A percentile compares a stretch with the other conserved stretches of the same genome.
Evolutionary conservation across 1,140 invertebrate species (phyloP).

Genomic region (Octopus sinensis): DNA sequence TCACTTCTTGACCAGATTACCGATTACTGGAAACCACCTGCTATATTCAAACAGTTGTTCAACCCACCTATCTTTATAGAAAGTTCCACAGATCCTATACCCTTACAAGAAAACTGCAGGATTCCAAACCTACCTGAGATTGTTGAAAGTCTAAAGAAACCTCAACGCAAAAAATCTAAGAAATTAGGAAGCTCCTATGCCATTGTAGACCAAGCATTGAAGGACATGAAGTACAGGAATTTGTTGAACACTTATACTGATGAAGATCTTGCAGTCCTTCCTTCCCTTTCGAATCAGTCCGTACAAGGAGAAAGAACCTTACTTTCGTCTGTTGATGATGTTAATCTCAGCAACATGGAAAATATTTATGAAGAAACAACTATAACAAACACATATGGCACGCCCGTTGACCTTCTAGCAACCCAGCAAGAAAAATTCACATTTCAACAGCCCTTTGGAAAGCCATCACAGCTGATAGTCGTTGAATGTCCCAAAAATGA

Average conservation of each 20-base stretch:
- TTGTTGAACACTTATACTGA: neutral
- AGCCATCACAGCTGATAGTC: neutral
- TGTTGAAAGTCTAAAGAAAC: constrained; percentile 1
- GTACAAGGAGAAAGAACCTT: too few species aligned
- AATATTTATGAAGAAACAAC: neutral
- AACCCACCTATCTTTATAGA: constrained; percentile 6
- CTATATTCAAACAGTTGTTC: neutral
- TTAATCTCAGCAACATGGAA: neutral
- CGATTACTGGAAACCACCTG: neutral
- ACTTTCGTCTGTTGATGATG: too few species aligned
- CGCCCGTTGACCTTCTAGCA: neutral
- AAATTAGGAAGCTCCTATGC: neutral
- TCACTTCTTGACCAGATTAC: constrained; percentile 9
- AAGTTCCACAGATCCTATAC: constrained; percentile 3
- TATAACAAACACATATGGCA: neutral
- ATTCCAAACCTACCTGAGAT: constrained; percentile 1
- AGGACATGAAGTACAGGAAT: constrained; percentile 6
- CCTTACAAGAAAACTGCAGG: neutral
- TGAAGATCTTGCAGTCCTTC: neutral
- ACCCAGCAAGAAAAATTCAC: neutral
- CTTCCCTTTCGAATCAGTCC: too few species aligned
- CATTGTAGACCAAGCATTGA: neutral
- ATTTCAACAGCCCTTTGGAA: neutral
- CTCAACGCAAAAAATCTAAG: neutral
- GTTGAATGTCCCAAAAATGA: neutral